These are phyloP conservation scores for Crenuchus spilurus DNA, from an alignment of 2,797 vertebrate species.

Conservation along the genomic window DNA sequence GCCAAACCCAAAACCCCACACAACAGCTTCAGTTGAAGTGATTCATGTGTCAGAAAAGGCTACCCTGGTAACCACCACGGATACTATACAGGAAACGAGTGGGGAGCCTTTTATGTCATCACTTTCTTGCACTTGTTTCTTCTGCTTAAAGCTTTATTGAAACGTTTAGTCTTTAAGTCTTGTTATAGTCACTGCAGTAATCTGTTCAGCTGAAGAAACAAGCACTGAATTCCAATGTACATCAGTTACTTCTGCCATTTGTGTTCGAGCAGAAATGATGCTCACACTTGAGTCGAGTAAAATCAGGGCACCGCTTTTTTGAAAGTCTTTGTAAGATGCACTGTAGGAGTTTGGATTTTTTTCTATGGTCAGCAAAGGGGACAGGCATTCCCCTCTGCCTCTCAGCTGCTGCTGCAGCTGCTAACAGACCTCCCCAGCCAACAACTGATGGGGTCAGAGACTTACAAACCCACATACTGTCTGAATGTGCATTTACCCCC, in stretches of 20 bases:
- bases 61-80: constrained; percentile 21
- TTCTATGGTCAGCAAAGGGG: constrained; percentile 23
- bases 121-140: not conserved
- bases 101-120: not conserved
- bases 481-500: no score
- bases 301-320: no score
- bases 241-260: not conserved
- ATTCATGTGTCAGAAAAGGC: constrained; percentile 15
- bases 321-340: no score
- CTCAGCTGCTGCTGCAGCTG: constrained; percentile 67
- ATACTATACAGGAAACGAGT: constrained; percentile 1
- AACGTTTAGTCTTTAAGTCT: not conserved
- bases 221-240: not conserved
- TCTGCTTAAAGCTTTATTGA: not conserved
- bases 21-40: not conserved
- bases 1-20: constrained; percentile 8
- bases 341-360: not conserved
- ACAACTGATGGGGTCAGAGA: constrained; percentile 59
- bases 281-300: not conserved
- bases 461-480: constrained; percentile 9
- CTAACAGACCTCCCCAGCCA: constrained; percentile 47
- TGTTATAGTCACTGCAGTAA: not conserved
- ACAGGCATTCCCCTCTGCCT: constrained; percentile 35
- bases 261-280: not conserved
- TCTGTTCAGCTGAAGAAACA: not conserved